A percentile compares a stretch with the other conserved stretches of the same genome.
Evolutionary conservation across 2,888 invertebrate species (phyloP).

Genomic region (Cataglyphis livida): DNA sequence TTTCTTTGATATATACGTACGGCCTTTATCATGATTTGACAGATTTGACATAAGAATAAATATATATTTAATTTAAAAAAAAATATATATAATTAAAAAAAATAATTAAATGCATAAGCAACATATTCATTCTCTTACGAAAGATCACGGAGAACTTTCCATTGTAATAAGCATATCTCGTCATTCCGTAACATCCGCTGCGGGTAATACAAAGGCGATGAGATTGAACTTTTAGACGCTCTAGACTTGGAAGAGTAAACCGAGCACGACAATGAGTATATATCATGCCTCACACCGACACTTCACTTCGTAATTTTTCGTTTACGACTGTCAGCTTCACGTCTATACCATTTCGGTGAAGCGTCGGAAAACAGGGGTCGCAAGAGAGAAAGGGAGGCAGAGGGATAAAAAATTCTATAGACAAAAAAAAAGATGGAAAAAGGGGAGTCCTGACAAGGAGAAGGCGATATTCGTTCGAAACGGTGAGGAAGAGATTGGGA

Average conservation of each 20-base stretch:
- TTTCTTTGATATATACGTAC: neutral
- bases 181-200: slow-evolving; percentile 65
- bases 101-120: neutral
- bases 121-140: neutral
- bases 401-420: slow-evolving; percentile 51
- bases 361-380: slow-evolving; percentile 71
- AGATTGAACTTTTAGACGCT: slow-evolving; percentile 67
- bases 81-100: neutral
- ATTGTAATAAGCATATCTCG: slow-evolving; percentile 62
- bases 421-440: slow-evolving; percentile 57
- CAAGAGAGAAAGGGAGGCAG: slow-evolving; percentile 1
- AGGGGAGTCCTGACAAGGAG: slow-evolving; percentile 26
- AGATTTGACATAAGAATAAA: neutral
- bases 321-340: slow-evolving; percentile 71
- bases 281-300: slow-evolving; percentile 54
- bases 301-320: slow-evolving; percentile 77
- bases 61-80: too few relatives aligned
- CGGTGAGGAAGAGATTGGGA: slow-evolving; percentile 47
- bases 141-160: slow-evolving; percentile 28
- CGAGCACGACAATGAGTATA: slow-evolving; percentile 73
- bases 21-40: neutral
- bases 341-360: slow-evolving; percentile 67
- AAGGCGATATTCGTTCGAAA: slow-evolving; percentile 54
- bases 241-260: slow-evolving; percentile 72
- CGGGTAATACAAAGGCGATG: slow-evolving; percentile 64